phyloP scores from a whole-genome alignment of 2,797 vertebrate species.

The Synaphobranchus kaupii region DNA sequence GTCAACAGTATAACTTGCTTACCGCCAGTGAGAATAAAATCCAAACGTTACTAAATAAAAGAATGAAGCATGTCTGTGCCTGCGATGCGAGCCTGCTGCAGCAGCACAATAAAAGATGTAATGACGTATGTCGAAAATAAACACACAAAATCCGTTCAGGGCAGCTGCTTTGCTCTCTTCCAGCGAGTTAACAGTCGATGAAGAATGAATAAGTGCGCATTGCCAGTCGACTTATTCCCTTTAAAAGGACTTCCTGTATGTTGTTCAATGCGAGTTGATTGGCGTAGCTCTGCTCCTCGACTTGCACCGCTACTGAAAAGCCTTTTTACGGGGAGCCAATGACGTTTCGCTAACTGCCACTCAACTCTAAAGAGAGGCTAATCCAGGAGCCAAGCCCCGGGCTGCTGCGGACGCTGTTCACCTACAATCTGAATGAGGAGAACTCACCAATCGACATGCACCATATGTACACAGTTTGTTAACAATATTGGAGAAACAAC shows the following conservation, averaged over 20 bases:
- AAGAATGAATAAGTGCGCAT: slow-evolving; percentile 63
- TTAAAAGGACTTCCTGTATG: slow-evolving; percentile 57
- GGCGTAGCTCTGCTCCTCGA: slow-evolving; percentile 70
- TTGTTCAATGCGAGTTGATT: slow-evolving; percentile 62
- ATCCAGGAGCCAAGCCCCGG: slow-evolving; percentile 52
- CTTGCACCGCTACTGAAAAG: slow-evolving; percentile 61
- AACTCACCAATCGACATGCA: slow-evolving; percentile 31
- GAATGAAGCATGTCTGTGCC: slow-evolving; percentile 42
- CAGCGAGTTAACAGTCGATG: slow-evolving; percentile 44
- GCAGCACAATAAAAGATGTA: slow-evolving; percentile 30
- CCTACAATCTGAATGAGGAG: slow-evolving; percentile 40
- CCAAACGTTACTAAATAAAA: slow-evolving; percentile 49
- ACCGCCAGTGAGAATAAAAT: slow-evolving; percentile 58
- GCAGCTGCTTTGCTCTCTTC: slow-evolving; percentile 16
- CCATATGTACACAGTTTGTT: slow-evolving; percentile 30
- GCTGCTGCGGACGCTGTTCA: slow-evolving; percentile 32
- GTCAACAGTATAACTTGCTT: slow-evolving; percentile 25
- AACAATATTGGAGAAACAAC: slow-evolving; percentile 15
- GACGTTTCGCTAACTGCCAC: slow-evolving; percentile 71
- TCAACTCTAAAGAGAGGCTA: slow-evolving; percentile 57
- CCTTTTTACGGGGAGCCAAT: slow-evolving; percentile 67
- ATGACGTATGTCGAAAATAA: slow-evolving; percentile 30
- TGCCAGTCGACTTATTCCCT: slow-evolving; percentile 65
- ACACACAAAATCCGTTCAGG: slow-evolving; percentile 21
- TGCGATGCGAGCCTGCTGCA: slow-evolving; percentile 18